phyloP scores from a whole-genome alignment of 1,140 invertebrate genomes.

The Gyrodactylus salaris region DNA sequence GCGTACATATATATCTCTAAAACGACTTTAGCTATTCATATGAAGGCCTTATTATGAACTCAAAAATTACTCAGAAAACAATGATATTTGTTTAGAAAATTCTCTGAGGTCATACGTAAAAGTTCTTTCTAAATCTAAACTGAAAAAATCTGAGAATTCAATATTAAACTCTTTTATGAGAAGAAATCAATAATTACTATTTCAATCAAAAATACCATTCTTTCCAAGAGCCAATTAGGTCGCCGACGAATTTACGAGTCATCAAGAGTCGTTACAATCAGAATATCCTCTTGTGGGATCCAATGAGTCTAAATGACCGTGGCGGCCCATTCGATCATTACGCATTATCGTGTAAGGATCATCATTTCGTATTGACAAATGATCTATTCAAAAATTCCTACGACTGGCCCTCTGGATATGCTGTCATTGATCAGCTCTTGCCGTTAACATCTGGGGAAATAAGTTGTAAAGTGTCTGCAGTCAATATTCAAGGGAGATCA shows the following conservation, averaged over 20 bases:
- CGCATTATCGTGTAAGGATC: not conserved
- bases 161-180: too few relatives aligned
- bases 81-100: too few relatives aligned
- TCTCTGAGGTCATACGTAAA: too few relatives aligned
- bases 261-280: not conserved
- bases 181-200: too few relatives aligned
- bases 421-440: not conserved
- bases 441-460: not conserved
- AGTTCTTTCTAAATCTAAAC: too few relatives aligned
- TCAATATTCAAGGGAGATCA: not conserved
- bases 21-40: too few relatives aligned
- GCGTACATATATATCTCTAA: too few relatives aligned
- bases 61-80: too few relatives aligned
- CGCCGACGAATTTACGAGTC: not conserved
- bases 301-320: not conserved
- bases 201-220: not conserved
- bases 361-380: not conserved
- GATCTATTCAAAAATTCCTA: not conserved
- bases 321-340: not conserved
- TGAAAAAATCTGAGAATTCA: too few relatives aligned
- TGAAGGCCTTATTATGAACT: too few relatives aligned
- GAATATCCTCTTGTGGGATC: not conserved
- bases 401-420: not conserved
- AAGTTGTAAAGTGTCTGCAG: not conserved
- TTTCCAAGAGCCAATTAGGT: not conserved